Base-by-base conservation (phyloP, 2,113 vertebrate species). In the Podarcis muralis region DNA sequence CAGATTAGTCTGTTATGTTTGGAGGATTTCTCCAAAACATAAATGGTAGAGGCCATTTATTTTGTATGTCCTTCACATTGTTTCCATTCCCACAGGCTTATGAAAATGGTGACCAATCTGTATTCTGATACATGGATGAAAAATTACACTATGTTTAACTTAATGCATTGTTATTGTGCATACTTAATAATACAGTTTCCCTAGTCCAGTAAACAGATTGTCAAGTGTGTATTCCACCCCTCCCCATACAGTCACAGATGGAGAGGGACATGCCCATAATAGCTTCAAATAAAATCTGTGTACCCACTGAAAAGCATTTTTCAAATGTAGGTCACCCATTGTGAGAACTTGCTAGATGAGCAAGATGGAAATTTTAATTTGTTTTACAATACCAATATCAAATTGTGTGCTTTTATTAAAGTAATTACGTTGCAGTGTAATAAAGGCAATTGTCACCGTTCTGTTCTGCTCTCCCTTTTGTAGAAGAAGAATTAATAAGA, bases 241-340 rank as follows among this genome's bases (percentile, higher is more conserved):
- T 12, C 32, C 30, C 7, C 27, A 1, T 13, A 83, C 78, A 84
- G 37, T 92, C 40, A 84, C 30, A 90, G 77, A 90, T 91, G 72
- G 57, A 84, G 88, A 83, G n/a, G 23, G 35, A 80, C 79, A 83
- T 94, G 94, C 89, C 78, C 84, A 66, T 69, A 43, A 69, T 92
- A 87, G 1, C 5, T 94, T 95, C 93, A 90, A 93, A 92, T 94
- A 93, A 96, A 92, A 90, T 88, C 59, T 93, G 57, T 90, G 68
- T 92, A 74, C 92, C 62, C 90, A 0, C 81, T 89, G 81, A 93
- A 92, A 91, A 93, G 68, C 12, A 90, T 92, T 95, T 93, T 80
- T 91, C 87, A 93, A 88, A 94, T 95, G 81, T 94, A 94, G 94
- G 91, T 81, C 72, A 87, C 83, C 85, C 93, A 83, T 87, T 94